These are phyloP conservation scores for Papilio polyxenes DNA, from an alignment of 1,140 invertebrate genomes.

Conservation along the genomic window DNA sequence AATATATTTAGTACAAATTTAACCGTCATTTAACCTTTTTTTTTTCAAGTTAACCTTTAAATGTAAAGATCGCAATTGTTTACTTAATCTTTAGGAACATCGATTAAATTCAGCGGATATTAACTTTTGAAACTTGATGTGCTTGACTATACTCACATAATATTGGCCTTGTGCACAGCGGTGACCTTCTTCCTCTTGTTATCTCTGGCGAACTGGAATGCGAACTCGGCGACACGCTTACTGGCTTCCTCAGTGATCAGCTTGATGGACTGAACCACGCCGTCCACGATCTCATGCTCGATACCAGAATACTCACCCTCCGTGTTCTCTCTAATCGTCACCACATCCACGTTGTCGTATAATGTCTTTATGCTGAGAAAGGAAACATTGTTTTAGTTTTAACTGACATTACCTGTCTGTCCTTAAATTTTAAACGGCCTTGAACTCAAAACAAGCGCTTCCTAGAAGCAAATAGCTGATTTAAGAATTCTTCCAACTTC, in stretches of 20 bases:
- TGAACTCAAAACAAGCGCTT: too few relatives aligned
- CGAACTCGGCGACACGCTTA: slow-evolving; percentile 97
- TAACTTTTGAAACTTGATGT: too few relatives aligned
- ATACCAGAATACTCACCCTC: slow-evolving; percentile 99
- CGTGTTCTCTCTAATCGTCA: slow-evolving; percentile 99
- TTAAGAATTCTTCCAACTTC: too few relatives aligned
- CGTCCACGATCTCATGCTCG: slow-evolving; percentile 99
- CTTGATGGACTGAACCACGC: slow-evolving; percentile 99
- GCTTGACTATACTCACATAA: slow-evolving; percentile 88
- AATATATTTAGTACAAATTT: too few relatives aligned
- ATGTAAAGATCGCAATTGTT: too few relatives aligned
- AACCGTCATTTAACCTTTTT: too few relatives aligned
- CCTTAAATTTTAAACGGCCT: too few relatives aligned
- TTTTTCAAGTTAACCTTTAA: too few relatives aligned
- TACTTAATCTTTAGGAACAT: too few relatives aligned
- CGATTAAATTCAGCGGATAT: too few relatives aligned
- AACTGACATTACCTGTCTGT: too few relatives aligned
- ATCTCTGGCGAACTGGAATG: slow-evolving; percentile 97
- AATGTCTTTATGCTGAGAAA: slow-evolving; percentile 92
- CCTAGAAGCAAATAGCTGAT: too few relatives aligned
- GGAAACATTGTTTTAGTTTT: not conserved
- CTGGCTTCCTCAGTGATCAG: slow-evolving; percentile 99
- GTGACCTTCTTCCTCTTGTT: slow-evolving; percentile 97
- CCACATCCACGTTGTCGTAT: slow-evolving; percentile 98
- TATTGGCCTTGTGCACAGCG: slow-evolving; percentile 99